Base-by-base conservation (phyloP, 1,140 invertebrate species). In the Telenomus remus region DNA sequence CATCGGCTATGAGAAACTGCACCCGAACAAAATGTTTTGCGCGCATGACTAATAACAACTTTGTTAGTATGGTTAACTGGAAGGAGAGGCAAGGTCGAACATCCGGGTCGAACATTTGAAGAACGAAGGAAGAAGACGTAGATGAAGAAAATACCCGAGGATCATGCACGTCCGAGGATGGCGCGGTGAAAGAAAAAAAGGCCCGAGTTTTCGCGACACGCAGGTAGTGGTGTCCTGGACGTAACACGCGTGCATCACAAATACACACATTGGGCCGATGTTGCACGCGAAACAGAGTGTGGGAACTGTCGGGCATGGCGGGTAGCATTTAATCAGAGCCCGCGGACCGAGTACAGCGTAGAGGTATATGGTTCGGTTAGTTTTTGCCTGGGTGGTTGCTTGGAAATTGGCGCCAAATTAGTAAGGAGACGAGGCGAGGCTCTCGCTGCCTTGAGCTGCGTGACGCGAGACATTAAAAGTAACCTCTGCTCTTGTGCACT, bases 331-430 rank as follows among this genome's bases (percentile, higher is more conserved):
- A 88, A 88, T 88, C 86, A 88, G 85, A 82, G 85, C 79, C 82
- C 82, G 78, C 79, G 75, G 50, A 74, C 57, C 60, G 75, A 76
- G 72, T 80, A 75, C 53, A 61, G 72, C 78, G 73, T 81, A 80
- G 79, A 84, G 83, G 85, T 84, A 86, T 86, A 87, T 87, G 86
- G 86, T 87, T 86, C 85, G 86, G 85, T 88, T 86, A 87, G 84
- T 87, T 87, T 88, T 87, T 88, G 85, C 86, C 74, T 83, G 84
- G 81, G 85, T 84, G 86, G 86, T 85, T 87, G 85, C 81, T 73
- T 87, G 86, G 84, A 87, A 88, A 88, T 88, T 88, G 87, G 87
- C 86, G 87, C 87, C 87, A 88, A 88, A 87, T 88, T 88, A 87
- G 87, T 88, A 87, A 88, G 87, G 84, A 87, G 86, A 87, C 85